Evolutionary conservation across 1,140 invertebrate species (phyloP).

Genomic region (Leptopilina clavipes): DNA sequence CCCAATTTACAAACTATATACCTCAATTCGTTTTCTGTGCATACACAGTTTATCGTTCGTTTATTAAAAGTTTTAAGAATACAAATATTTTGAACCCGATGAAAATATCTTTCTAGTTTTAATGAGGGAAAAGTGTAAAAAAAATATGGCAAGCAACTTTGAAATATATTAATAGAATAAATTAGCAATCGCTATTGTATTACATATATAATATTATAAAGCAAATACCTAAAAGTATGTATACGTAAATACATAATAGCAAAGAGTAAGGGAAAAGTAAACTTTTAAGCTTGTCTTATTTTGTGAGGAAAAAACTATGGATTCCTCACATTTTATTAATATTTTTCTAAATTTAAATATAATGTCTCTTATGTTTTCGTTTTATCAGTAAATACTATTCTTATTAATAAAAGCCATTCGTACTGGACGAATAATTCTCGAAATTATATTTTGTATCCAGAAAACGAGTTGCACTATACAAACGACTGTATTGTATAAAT

Average conservation of each 20-base stretch:
- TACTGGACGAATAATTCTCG: too few species aligned
- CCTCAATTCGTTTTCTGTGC: slow-evolving; percentile 26
- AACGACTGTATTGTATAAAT: not conserved
- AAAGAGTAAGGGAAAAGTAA: not conserved
- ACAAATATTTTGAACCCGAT: too few species aligned
- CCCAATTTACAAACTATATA: not conserved
- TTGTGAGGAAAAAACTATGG: not conserved
- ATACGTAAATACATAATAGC: not conserved
- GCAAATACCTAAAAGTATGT: not conserved
- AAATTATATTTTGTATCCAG: not conserved
- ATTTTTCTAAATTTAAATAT: not conserved
- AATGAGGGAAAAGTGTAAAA: too few species aligned
- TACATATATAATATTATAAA: too few species aligned
- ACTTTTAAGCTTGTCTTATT: not conserved
- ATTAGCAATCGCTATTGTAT: too few species aligned
- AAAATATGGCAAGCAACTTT: too few species aligned
- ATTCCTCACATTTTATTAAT: not conserved
- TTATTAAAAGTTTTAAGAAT: too few species aligned
- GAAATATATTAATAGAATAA: too few species aligned
- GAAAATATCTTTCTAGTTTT: too few species aligned
- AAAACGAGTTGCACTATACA: slow-evolving; percentile 16
- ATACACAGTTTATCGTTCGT: not conserved
- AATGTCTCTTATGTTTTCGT: too few species aligned
- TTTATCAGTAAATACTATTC: too few species aligned
- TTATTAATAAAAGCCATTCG: too few species aligned